Percentiles rank a stretch among this genome's conserved stretches.
Evolutionary conservation across 2,113 vertebrate species (phyloP).

Genomic region (Delphinapterus leucas): DNA sequence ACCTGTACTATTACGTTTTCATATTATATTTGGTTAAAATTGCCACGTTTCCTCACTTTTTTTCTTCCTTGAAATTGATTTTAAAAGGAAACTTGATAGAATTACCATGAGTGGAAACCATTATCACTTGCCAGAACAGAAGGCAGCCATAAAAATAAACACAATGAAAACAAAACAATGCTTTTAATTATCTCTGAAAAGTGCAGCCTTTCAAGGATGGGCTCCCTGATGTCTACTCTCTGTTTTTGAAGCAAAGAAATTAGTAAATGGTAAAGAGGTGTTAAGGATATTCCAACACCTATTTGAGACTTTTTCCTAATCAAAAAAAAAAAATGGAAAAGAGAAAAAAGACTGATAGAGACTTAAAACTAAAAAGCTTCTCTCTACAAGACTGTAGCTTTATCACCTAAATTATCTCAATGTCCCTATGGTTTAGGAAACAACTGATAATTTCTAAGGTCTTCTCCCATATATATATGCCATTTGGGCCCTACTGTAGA

Average conservation of each 20-base stretch:
- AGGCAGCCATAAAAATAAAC: slow-evolving; percentile 18
- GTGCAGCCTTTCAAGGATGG: neutral
- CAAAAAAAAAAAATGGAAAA: neutral
- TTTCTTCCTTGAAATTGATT: slow-evolving; percentile 39
- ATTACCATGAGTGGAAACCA: slow-evolving; percentile 39
- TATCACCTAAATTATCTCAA: neutral
- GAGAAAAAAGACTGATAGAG: neutral
- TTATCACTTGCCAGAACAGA: slow-evolving; percentile 42
- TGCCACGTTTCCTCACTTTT: neutral
- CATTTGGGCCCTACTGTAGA: neutral
- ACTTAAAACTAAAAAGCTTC: neutral
- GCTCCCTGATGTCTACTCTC: neutral
- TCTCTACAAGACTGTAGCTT: neutral
- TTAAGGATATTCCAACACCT: neutral
- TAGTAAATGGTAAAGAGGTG: neutral
- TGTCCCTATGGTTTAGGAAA: neutral
- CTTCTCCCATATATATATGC: neutral
- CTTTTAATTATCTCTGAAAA: slow-evolving; percentile 20
- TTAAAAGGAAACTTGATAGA: slow-evolving; percentile 34
- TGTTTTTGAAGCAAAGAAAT: neutral
- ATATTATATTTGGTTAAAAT: neutral
- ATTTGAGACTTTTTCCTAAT: neutral
- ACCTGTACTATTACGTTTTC: neutral
- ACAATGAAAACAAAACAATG: neutral
- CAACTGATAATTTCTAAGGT: neutral